A percentile compares a stretch with the other conserved stretches of the same genome.
Evolutionary conservation across 2,113 vertebrate genomes (phyloP).

Genomic region (Uria aalge): DNA sequence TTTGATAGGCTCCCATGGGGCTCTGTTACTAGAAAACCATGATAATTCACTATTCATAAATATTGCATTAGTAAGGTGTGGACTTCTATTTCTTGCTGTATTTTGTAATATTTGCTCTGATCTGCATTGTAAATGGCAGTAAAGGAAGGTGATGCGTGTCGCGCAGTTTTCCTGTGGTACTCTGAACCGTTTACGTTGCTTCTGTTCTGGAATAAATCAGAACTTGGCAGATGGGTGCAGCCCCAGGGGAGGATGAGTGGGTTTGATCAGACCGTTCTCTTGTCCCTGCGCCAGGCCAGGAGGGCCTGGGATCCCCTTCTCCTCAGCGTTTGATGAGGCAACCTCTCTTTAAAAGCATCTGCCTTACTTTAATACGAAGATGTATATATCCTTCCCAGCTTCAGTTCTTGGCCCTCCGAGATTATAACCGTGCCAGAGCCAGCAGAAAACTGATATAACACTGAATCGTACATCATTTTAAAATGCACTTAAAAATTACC

Average conservation of each 20-base stretch:
- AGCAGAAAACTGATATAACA: not conserved
- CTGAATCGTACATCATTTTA: not conserved
- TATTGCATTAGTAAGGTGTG: not conserved
- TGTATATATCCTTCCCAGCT: not conserved
- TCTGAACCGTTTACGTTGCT: not conserved
- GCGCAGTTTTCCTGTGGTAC: not conserved
- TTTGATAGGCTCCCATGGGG: not conserved
- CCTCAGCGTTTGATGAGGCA: not conserved
- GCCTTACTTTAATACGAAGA: not conserved
- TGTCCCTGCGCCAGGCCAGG: not conserved
- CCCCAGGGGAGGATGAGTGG: not conserved
- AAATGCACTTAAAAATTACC: fast-evolving
- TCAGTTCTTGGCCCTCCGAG: not conserved
- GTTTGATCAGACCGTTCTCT: not conserved
- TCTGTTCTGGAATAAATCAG: not conserved
- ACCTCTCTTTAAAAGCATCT: not conserved
- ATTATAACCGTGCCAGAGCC: not conserved
- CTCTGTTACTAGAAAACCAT: not conserved
- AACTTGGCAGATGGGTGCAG: not conserved
- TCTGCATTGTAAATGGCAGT: not conserved
- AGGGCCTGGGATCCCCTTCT: not conserved
- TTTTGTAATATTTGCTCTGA: not conserved
- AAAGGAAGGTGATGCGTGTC: not conserved
- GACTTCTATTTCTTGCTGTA: not conserved
- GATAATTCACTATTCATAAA: not conserved